phyloP scores from a whole-genome alignment of 2,113 vertebrate genomes.

The Columba janthina region DNA sequence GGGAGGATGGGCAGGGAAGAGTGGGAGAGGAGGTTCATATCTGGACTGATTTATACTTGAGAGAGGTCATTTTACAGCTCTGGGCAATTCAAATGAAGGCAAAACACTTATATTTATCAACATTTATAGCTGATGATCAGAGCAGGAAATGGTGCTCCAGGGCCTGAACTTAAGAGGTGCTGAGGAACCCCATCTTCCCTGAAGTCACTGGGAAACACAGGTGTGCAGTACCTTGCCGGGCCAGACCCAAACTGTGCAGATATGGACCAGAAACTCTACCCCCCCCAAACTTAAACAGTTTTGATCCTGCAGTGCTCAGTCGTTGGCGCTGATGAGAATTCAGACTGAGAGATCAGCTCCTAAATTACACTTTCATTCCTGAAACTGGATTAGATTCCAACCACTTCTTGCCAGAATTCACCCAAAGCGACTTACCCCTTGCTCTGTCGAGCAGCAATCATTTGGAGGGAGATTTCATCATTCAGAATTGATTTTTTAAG shows the following conservation, averaged over 20 bases:
- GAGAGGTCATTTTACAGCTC: conserved; percentile 56
- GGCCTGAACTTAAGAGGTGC: conserved; percentile 46
- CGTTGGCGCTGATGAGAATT: background rate
- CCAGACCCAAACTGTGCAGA: background rate
- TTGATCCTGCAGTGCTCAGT: conserved; percentile 42
- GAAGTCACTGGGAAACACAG: conserved; percentile 23
- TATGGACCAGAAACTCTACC: background rate
- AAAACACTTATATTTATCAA: conserved; percentile 63
- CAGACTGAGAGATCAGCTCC: conserved; percentile 41
- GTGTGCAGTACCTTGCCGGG: background rate
- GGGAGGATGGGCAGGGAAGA: background rate
- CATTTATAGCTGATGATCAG: conserved; percentile 62
- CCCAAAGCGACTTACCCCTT: conserved; percentile 40
- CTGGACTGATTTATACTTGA: conserved; percentile 33
- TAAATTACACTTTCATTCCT: background rate
- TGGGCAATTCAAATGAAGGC: conserved; percentile 59
- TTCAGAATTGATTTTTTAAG: conserved; percentile 50
- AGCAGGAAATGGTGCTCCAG: conserved; percentile 54
- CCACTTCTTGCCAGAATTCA: conserved; percentile 37
- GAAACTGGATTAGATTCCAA: conserved; percentile 1
- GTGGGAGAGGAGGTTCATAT: conserved; percentile 31
- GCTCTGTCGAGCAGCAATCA: background rate
- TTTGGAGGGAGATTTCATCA: conserved; percentile 52
- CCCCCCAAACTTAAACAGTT: background rate
- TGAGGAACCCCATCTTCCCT: conserved; percentile 37